These are phyloP conservation scores for Iselma pallidipennis DNA, from an alignment of 2,888 invertebrate genomes.

Conservation along the genomic window DNA sequence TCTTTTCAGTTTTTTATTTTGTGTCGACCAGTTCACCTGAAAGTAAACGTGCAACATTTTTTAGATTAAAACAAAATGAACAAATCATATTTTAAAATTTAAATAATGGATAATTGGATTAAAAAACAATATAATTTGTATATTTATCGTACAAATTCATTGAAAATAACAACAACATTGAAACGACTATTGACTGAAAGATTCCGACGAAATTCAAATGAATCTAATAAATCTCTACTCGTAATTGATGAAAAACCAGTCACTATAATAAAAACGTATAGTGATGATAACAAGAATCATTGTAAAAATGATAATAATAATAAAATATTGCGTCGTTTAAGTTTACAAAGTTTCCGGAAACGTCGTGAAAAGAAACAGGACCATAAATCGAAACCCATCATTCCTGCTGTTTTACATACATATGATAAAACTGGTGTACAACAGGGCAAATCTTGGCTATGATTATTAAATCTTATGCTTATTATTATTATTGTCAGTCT, in stretches of 20 bases:
- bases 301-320: neutral
- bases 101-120: conserved; percentile 36
- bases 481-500: neutral
- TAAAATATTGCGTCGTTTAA: conserved; percentile 37
- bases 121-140: conserved; percentile 36
- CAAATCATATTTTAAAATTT: conserved; percentile 4
- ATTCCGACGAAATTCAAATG: conserved; percentile 10
- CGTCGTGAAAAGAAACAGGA: conserved; percentile 35
- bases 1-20: neutral
- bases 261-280: conserved; percentile 3
- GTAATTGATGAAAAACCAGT: conserved; percentile 22
- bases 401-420: conserved; percentile 43
- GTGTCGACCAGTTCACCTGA: neutral
- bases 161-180: conserved; percentile 27
- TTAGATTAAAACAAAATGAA: neutral
- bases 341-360: conserved; percentile 38
- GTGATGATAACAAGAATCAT: neutral
- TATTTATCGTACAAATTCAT: conserved; percentile 31
- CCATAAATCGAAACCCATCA: conserved; percentile 39
- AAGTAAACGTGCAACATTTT: neutral
- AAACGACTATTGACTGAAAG: conserved; percentile 29
- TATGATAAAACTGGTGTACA: conserved; percentile 37
- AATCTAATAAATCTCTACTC: conserved; percentile 23
- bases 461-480: neutral
- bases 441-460: neutral